Evolutionary conservation across 2,113 vertebrate genomes (phyloP).

Genomic region (Deroptyus accipitrinus): DNA sequence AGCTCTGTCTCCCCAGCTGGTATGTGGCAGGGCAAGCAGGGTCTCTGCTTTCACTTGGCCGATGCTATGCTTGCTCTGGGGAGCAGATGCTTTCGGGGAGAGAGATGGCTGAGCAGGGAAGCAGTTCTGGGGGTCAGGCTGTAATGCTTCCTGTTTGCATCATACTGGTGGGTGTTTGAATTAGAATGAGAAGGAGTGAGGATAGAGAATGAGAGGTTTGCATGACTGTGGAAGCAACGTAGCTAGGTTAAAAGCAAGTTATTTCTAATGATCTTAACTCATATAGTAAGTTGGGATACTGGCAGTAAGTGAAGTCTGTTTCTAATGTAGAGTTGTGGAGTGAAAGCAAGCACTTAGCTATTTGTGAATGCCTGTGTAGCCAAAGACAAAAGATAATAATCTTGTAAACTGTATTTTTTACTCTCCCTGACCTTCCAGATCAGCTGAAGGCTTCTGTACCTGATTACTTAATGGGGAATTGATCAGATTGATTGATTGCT

Average conservation of each 20-base stretch:
- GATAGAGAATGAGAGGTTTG: background rate
- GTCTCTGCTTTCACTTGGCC: background rate
- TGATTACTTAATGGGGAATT: background rate
- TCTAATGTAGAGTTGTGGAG: background rate
- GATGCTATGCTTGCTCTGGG: rapidly evolving
- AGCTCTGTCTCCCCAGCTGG: background rate
- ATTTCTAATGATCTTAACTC: background rate
- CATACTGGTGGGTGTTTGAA: too few species aligned
- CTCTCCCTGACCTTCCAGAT: background rate
- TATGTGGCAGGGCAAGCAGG: too few species aligned
- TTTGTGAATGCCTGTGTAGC: background rate
- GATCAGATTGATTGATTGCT: background rate
- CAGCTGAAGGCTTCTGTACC: background rate
- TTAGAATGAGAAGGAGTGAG: background rate
- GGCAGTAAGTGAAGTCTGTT: background rate
- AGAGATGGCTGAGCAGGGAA: background rate
- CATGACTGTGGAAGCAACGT: rapidly evolving
- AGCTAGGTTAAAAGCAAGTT: background rate
- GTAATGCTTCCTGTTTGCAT: rapidly evolving
- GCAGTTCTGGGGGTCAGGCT: background rate
- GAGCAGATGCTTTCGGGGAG: background rate
- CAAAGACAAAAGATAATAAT: background rate
- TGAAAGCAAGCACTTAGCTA: background rate
- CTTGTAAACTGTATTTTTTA: background rate
- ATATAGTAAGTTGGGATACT: background rate